phyloP scores from a whole-genome alignment of 2,888 invertebrate species.

The Tipula vernalis region DNA sequence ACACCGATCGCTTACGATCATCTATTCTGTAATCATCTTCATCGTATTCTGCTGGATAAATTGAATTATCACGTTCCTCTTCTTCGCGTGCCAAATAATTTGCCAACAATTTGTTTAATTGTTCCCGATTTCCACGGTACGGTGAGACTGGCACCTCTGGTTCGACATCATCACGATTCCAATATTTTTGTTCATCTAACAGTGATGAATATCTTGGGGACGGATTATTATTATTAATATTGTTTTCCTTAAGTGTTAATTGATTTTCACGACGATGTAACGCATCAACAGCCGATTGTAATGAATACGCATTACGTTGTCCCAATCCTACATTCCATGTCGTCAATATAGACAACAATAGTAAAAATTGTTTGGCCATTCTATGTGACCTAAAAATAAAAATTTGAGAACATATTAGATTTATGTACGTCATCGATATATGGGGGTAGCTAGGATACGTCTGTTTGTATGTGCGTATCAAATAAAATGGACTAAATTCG shows the following conservation, averaged over 20 bases:
- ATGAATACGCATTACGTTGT: conserved; percentile 26
- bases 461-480: background rate
- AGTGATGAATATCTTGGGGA: background rate
- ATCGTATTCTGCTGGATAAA: conserved; percentile 26
- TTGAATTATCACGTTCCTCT: conserved; percentile 19
- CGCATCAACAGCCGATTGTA: conserved; percentile 35
- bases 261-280: conserved; percentile 30
- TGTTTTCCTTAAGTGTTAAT: conserved; percentile 21
- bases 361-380: conserved; percentile 19
- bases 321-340: conserved; percentile 17
- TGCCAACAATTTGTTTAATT: conserved; percentile 31
- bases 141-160: conserved; percentile 14
- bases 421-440: background rate
- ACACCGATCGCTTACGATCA: conserved; percentile 29
- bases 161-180: background rate
- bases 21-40: conserved; percentile 25
- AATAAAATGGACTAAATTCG: background rate
- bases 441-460: no score
- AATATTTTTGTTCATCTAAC: background rate
- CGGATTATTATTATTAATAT: conserved; percentile 11
- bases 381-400: conserved; percentile 7
- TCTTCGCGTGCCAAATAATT: conserved; percentile 31
- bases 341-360: conserved; percentile 17
- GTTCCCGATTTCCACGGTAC: conserved; percentile 23
- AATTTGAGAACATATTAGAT: background rate